These are phyloP conservation scores for Chironomus tentans DNA, from an alignment of 2,888 invertebrate species.

Conservation along the genomic window DNA sequence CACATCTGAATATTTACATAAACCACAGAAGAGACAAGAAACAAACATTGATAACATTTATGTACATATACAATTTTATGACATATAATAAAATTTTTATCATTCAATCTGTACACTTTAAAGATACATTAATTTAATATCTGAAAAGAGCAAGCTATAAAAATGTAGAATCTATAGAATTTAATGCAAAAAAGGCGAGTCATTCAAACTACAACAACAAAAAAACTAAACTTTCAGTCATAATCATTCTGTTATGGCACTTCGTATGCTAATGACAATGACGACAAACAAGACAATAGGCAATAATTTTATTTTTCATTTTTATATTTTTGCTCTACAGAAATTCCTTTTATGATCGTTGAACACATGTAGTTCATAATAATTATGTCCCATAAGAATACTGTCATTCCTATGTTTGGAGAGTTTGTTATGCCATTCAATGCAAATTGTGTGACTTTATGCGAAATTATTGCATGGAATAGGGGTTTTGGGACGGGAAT, in stretches of 20 bases:
- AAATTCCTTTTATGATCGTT: not conserved
- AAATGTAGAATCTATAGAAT: not conserved
- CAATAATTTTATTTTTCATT: not conserved
- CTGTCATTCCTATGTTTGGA: not conserved
- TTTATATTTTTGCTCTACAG: not conserved
- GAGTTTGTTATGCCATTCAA: not conserved
- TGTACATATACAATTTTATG: too few species aligned
- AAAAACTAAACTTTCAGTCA: not conserved
- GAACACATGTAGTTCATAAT: not conserved
- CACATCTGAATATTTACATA: too few species aligned
- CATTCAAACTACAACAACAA: not conserved
- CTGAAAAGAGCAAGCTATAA: not conserved
- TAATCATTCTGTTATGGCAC: not conserved
- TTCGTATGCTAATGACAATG: not conserved
- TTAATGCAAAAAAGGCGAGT: not conserved
- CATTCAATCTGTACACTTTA: too few species aligned
- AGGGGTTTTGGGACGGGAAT: too few species aligned
- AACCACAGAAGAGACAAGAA: too few species aligned
- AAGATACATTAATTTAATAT: too few species aligned
- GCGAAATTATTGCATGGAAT: not conserved
- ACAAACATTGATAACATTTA: too few species aligned
- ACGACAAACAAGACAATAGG: not conserved
- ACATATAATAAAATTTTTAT: too few species aligned
- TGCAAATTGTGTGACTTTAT: not conserved
- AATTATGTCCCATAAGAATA: not conserved